Evolutionary conservation across 2,113 vertebrate species (phyloP), one percentile per base, ranked within the genome.

Genomic region (Bothrops jararaca): DNA sequence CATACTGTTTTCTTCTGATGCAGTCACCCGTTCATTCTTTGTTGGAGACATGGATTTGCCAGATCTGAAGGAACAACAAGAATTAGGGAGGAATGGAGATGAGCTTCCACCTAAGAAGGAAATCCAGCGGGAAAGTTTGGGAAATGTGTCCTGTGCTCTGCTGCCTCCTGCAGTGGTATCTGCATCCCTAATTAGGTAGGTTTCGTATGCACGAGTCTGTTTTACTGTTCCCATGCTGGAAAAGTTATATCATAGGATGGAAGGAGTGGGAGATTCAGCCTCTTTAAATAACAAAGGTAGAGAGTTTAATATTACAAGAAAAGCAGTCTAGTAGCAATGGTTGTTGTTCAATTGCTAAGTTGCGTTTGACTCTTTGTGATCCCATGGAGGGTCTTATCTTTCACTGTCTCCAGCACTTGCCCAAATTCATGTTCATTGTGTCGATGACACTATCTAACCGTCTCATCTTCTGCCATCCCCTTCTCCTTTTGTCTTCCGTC

Each of bases 41-140:
- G 96, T 97, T 64, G 97, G 96, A 90, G 97, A 97, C 95, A 96
- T 96, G 92, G 90, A 94, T 52, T 96, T 96, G 93, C 96, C 97
- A 48, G 34, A 26, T 2, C 96, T 97, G 12, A 95, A 93, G 89
- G 97, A 97, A 0, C 93, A 96, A 92, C 93, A 96, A 74, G 95
- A 96, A 94, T 94, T 90, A 34, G 88, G 94, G 57, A 91, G 54
- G 52, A 97, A 92, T 86, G 90, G 18, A 80, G 74, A 34, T 39
- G 6, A 22, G 34, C 34, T 90, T 92, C 96, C 22, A 95, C 94
- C 34, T 80, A 39, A 9, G 34, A 93, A 92, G 12, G 94, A 94
- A 87, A 94, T 88, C 24, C 96, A 95, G 22, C 74, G 96, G 29
- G 95, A 97, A 24, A 95, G 95, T 80, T 39, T 80, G 34, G 18